phyloP scores from a whole-genome alignment of 2,888 invertebrate genomes.

The Limenitis camilla region DNA sequence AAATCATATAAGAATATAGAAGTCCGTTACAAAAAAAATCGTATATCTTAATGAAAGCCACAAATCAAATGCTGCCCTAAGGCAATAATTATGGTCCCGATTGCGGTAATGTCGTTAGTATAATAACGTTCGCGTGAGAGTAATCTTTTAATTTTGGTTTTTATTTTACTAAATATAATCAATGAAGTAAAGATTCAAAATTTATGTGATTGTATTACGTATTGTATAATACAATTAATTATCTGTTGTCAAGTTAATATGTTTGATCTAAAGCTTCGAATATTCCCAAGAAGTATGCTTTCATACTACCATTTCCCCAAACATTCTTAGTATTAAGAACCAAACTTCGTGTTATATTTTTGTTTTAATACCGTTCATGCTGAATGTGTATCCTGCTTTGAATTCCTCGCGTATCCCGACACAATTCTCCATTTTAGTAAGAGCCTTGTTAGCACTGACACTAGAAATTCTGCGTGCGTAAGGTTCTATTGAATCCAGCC shows the following conservation, averaged over 20 bases:
- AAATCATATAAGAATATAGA: no score
- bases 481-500: slow-evolving; percentile 27
- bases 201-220: no score
- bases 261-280: no score
- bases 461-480: slow-evolving; percentile 24
- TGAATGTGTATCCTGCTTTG: neutral
- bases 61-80: slow-evolving; percentile 19
- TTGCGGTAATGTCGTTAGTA: slow-evolving; percentile 17
- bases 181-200: no score
- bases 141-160: slow-evolving; percentile 10
- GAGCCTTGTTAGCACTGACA: slow-evolving; percentile 29
- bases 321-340: no score
- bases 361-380: neutral
- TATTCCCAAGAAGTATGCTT: no score
- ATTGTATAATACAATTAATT: no score
- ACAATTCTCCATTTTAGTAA: slow-evolving; percentile 19
- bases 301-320: no score
- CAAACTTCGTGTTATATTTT: neutral
- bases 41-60: neutral
- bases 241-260: no score
- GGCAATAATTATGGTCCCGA: slow-evolving; percentile 23
- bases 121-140: slow-evolving; percentile 14
- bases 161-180: neutral
- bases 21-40: no score
- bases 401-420: slow-evolving; percentile 7